phyloP scores from a whole-genome alignment of 2,797 vertebrate genomes.

The Chiroxiphia lanceolata region DNA sequence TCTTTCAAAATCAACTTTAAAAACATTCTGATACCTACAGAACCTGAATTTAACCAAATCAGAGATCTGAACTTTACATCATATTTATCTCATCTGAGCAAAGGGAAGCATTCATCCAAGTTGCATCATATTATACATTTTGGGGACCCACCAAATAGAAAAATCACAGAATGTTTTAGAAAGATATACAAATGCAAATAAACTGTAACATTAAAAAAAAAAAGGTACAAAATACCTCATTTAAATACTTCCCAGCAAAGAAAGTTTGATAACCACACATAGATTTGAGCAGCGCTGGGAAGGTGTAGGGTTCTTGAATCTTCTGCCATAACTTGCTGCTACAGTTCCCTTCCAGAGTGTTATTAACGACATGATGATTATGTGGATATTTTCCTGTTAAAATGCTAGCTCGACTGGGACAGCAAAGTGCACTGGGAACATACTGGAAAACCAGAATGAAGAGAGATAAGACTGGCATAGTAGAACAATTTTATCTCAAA shows the following conservation, averaged over 20 bases:
- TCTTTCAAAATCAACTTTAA: neutral
- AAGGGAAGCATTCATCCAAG: neutral
- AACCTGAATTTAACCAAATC: neutral
- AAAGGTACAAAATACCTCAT: constrained; percentile 82
- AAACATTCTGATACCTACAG: neutral
- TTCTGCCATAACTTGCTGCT: constrained; percentile 96
- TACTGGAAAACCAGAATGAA: constrained; percentile 76
- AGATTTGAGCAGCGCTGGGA: constrained; percentile 85
- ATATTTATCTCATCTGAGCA: neutral
- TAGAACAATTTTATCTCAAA: neutral
- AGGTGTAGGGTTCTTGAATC: constrained; percentile 87
- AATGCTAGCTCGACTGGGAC: constrained; percentile 95
- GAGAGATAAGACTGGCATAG: neutral
- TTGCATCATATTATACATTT: neutral
- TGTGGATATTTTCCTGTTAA: constrained; percentile 96
- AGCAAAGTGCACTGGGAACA: constrained; percentile 95
- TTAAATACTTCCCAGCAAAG: constrained; percentile 97
- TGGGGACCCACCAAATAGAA: neutral
- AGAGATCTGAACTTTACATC: neutral
- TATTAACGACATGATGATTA: constrained; percentile 96
- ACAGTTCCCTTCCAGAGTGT: constrained; percentile 96
- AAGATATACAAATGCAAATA: neutral
- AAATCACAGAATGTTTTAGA: neutral
- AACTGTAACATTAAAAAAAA: neutral
- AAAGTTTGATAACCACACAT: constrained; percentile 91